A percentile compares a stretch with the other conserved stretches of the same genome.
Evolutionary conservation across 2,797 vertebrate genomes (phyloP).

Genomic region (Glyptemys insculpta): DNA sequence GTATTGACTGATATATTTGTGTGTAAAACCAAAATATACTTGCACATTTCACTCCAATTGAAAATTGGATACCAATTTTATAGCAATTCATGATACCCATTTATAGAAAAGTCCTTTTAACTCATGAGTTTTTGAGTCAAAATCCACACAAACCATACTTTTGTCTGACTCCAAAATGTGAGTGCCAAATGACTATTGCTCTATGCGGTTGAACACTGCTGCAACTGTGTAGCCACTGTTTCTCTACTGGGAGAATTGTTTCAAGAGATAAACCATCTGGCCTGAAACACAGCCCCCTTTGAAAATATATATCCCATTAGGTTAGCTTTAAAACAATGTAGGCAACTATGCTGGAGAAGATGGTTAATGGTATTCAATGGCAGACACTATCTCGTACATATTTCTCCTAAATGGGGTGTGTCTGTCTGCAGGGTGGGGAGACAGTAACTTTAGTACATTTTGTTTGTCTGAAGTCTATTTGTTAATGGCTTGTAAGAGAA

Average conservation of each 20-base stretch:
- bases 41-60: conserved; percentile 65
- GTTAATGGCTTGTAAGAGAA: not conserved
- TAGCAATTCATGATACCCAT: conserved; percentile 71
- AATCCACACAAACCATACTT: conserved; percentile 81
- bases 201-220: conserved; percentile 80
- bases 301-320: conserved; percentile 85
- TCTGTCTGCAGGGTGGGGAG: fast-evolving
- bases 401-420: conserved; percentile 32
- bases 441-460: not conserved
- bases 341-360: conserved; percentile 75
- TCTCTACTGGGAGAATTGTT: conserved; percentile 79
- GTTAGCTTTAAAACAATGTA: conserved; percentile 78
- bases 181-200: conserved; percentile 79
- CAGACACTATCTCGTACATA: conserved; percentile 67
- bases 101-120: conserved; percentile 62
- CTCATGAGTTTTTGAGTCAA: conserved; percentile 73
- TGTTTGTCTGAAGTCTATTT: not conserved
- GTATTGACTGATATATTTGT: conserved; percentile 66
- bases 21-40: conserved; percentile 65
- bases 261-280: conserved; percentile 85
- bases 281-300: conserved; percentile 84
- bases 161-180: conserved; percentile 84
- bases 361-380: conserved; percentile 72
- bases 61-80: conserved; percentile 66
- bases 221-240: conserved; percentile 82